Percentiles rank a stretch among this genome's conserved stretches.
These are phyloP conservation scores for Epinotia ramella DNA, from an alignment of 2,888 invertebrate species.

Conservation along the genomic window DNA sequence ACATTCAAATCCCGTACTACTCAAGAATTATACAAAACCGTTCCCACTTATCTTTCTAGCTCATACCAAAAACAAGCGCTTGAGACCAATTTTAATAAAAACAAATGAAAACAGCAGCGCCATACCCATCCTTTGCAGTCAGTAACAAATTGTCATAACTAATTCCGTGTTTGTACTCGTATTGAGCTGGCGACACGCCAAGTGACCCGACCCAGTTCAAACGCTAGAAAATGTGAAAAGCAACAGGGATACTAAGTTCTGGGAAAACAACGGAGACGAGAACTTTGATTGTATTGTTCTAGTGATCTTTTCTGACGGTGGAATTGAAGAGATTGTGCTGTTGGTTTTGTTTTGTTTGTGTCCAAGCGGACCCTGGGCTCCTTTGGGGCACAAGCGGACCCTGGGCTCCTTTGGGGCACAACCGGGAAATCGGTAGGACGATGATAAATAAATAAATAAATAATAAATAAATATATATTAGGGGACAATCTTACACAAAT, in stretches of 20 bases:
- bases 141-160: conserved; percentile 45
- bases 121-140: conserved; percentile 38
- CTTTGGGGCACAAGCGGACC: too few species aligned
- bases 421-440: too few species aligned
- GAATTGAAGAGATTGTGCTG: background rate
- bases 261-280: conserved; percentile 2
- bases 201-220: conserved; percentile 37
- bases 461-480: too few species aligned
- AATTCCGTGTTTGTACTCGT: conserved; percentile 38
- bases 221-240: conserved; percentile 36
- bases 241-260: conserved; percentile 33
- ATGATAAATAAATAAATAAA: too few species aligned
- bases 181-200: conserved; percentile 39
- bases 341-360: background rate
- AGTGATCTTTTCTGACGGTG: background rate
- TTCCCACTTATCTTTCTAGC: background rate
- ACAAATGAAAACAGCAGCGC: conserved; percentile 34
- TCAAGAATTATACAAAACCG: too few species aligned
- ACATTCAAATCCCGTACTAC: too few species aligned
- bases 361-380: too few species aligned
- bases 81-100: conserved; percentile 24
- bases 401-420: too few species aligned
- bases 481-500: too few species aligned
- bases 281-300: conserved; percentile 25
- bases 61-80: conserved; percentile 15